Conservation (phyloP, 2,888 invertebrate genomes). For the Monoplex corrugatus region DNA sequence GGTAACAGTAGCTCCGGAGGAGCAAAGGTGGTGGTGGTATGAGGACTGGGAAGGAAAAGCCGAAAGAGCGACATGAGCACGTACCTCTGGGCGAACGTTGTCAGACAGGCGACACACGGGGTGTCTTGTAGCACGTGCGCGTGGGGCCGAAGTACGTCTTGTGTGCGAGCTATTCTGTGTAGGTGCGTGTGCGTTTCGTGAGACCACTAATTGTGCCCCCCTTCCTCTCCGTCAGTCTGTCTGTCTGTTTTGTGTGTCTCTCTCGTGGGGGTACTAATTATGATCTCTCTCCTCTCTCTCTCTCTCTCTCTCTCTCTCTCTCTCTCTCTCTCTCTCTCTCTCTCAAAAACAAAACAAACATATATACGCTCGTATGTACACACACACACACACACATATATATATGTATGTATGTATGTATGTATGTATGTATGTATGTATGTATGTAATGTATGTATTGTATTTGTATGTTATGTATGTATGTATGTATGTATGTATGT, state of each 20-base stretch:
- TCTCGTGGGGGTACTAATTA: not conserved
- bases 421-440: no score
- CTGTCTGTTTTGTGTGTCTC: no score
- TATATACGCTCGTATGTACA: no score
- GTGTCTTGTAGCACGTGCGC: not conserved
- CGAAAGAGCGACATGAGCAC: not conserved
- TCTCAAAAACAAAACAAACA: no score
- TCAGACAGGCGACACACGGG: slow-evolving; percentile 29
- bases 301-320: no score
- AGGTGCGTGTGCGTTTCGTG: not conserved
- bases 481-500: no score
- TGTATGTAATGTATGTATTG: no score
- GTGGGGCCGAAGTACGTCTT: not conserved
- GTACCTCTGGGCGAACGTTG: not conserved
- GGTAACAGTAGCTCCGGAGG: not conserved
- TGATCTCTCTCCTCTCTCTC: no score
- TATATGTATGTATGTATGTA: no score
- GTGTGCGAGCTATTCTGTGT: not conserved
- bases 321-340: not conserved
- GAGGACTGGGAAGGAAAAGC: not conserved
- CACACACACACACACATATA: no score
- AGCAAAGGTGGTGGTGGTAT: no score
- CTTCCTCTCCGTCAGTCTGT: not conserved
- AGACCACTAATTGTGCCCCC: not conserved
- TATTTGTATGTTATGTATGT: no score